phyloP scores from a whole-genome alignment of 2,113 vertebrate genomes.

The Carassius gibelio region DNA sequence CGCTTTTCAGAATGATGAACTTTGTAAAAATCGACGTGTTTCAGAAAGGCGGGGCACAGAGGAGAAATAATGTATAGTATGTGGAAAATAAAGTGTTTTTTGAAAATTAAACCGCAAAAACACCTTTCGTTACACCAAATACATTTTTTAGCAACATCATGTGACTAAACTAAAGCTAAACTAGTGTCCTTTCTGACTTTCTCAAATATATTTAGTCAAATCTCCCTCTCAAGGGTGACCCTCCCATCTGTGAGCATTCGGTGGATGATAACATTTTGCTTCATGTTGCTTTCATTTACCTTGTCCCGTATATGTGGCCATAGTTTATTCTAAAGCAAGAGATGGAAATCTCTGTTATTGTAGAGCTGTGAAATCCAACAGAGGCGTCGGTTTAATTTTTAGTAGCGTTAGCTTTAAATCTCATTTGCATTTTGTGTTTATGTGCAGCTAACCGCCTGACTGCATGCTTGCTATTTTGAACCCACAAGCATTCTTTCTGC shows the following conservation, averaged over 20 bases:
- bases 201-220: not conserved
- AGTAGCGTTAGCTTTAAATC: constrained; percentile 27
- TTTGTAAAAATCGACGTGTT: too few relatives aligned
- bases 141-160: too few relatives aligned
- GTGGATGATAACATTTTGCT: constrained; percentile 24
- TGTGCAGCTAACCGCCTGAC: constrained; percentile 38
- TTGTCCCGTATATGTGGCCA: constrained; percentile 22
- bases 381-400: not conserved
- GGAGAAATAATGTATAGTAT: too few relatives aligned
- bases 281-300: constrained; percentile 46
- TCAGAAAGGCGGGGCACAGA: too few relatives aligned
- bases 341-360: not conserved
- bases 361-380: not conserved
- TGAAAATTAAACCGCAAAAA: too few relatives aligned
- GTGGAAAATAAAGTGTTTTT: too few relatives aligned
- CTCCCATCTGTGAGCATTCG: constrained; percentile 7
- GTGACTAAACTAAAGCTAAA: not conserved
- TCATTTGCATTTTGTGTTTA: constrained; percentile 43
- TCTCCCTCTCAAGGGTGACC: not conserved
- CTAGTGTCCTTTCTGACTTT: not conserved
- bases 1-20: too few relatives aligned
- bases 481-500: constrained; percentile 29
- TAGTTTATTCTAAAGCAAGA: constrained; percentile 5
- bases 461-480: constrained; percentile 48
- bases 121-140: too few relatives aligned